Conservation (phyloP, 2,113 vertebrate genomes). For the Melierax canorus region DNA sequence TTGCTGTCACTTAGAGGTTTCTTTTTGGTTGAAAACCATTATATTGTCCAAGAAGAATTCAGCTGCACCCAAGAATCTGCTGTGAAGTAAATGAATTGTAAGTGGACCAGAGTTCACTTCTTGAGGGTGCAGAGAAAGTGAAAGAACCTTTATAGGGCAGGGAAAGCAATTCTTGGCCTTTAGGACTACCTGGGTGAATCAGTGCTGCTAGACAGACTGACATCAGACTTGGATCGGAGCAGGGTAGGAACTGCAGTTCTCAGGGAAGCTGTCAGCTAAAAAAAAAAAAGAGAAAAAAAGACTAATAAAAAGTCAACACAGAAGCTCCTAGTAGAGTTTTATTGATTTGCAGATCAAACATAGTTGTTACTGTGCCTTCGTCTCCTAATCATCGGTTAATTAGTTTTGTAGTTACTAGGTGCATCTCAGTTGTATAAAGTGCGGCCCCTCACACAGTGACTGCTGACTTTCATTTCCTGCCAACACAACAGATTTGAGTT, state of each 20-base stretch:
- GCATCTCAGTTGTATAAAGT: neutral
- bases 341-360: neutral
- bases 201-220: slow-evolving; percentile 7
- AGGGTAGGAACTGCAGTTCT: neutral
- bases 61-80: neutral
- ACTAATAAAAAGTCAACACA: neutral
- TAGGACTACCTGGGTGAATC: neutral
- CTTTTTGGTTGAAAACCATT: neutral
- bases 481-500: neutral
- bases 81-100: neutral
- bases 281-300: neutral
- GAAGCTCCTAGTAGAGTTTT: neutral
- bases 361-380: neutral
- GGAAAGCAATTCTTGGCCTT: neutral
- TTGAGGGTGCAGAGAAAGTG: neutral
- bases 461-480: neutral
- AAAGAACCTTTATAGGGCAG: neutral
- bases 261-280: neutral
- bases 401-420: neutral
- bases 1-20: neutral
- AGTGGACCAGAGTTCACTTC: neutral
- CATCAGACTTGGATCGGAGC: slow-evolving; percentile 8
- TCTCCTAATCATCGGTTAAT: neutral
- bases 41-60: neutral
- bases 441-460: neutral